A percentile compares a stretch with the other conserved stretches of the same genome.
Evolutionary conservation across 2,888 invertebrate genomes (phyloP).

Genomic region (Seladonia tumulorum): DNA sequence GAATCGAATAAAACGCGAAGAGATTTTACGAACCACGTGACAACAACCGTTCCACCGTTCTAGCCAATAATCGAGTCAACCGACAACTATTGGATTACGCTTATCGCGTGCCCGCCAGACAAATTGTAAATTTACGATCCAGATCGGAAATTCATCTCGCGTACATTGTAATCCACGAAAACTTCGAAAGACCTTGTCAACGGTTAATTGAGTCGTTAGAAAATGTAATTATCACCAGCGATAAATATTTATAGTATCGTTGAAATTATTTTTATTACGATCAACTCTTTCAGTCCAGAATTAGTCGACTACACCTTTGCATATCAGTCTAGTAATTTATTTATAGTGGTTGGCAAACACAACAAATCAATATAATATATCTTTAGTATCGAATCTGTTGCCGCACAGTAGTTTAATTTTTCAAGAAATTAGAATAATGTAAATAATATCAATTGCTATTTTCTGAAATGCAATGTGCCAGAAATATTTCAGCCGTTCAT

Average conservation of each 20-base stretch:
- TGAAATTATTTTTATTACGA: neutral
- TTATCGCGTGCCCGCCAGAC: constrained; percentile 34
- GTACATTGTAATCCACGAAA: constrained; percentile 12
- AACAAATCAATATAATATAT: neutral
- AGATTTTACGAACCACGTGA: constrained; percentile 42
- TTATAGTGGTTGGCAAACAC: neutral
- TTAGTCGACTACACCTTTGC: neutral
- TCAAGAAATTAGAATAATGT: neutral
- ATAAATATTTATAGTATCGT: neutral
- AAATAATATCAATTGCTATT: neutral
- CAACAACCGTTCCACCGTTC: constrained; percentile 32
- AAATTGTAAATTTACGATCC: constrained; percentile 41
- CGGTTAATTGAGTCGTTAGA: neutral
- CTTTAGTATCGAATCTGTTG: too few species aligned
- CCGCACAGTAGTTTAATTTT: too few species aligned
- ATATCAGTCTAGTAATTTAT: neutral
- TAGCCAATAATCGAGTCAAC: constrained; percentile 48
- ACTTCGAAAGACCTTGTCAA: constrained; percentile 8
- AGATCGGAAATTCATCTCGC: constrained; percentile 11
- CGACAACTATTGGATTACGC: constrained; percentile 51
- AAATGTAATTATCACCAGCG: neutral
- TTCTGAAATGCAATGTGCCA: neutral
- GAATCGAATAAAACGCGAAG: constrained; percentile 31
- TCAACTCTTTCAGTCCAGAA: neutral
- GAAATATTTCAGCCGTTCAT: neutral